A percentile compares a stretch with the other conserved stretches of the same genome.
Evolutionary conservation across 2,113 vertebrate genomes (phyloP).

Genomic region (Elaphurus davidianus): DNA sequence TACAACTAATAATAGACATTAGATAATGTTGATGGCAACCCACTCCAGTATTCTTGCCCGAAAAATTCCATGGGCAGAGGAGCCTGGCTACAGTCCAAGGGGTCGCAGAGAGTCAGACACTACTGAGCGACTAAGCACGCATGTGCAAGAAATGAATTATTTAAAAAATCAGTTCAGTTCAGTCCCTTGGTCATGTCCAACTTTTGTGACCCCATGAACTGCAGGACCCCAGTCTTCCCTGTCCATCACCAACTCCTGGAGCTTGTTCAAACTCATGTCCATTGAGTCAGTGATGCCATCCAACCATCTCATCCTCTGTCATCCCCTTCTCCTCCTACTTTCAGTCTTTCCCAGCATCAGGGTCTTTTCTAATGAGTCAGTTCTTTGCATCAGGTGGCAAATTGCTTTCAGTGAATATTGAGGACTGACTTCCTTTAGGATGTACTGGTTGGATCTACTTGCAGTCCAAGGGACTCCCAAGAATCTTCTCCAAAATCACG

Average conservation of each 20-base stretch:
- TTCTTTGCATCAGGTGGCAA: not conserved
- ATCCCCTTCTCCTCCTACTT: not conserved
- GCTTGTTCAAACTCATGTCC: not conserved
- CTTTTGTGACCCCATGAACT: not conserved
- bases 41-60: not conserved
- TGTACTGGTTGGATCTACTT: not conserved
- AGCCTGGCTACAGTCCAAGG: not conserved
- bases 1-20: not conserved
- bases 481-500: not conserved
- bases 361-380: not conserved
- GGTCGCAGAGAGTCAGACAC: not conserved
- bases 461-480: not conserved
- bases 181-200: not conserved
- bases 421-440: not conserved
- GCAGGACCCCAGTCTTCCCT: not conserved
- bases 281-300: not conserved
- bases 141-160: not conserved
- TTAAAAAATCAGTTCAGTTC: not conserved
- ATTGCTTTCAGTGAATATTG: not conserved
- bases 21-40: not conserved
- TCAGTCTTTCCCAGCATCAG: not conserved
- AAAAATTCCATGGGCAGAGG: not conserved
- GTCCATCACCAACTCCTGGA: not conserved
- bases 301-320: not conserved
- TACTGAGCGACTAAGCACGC: fast-evolving